Conservation (phyloP, 2,888 invertebrate species). For the Caenorhabditis plicata region DNA sequence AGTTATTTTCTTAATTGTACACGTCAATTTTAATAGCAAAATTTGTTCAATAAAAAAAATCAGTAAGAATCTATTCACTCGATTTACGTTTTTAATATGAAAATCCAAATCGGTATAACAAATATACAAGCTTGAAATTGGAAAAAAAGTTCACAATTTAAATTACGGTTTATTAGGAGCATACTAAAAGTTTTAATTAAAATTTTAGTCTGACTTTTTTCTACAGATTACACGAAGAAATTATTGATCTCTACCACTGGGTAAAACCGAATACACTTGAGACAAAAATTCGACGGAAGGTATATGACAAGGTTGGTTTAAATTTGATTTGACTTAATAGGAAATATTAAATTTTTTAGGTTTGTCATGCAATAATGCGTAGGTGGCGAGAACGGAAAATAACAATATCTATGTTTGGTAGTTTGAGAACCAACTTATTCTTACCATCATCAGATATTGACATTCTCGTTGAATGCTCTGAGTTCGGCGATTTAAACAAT, state of each 20-base stretch:
- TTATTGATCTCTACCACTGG: conserved; percentile 91
- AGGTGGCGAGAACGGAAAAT: conserved; percentile 33
- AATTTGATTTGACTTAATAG: neutral
- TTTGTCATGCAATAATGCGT: conserved; percentile 19
- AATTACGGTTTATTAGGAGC: too few relatives aligned
- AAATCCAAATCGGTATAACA: too few relatives aligned
- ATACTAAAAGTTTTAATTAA: too few relatives aligned
- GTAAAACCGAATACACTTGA: conserved; percentile 91
- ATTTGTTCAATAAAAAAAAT: too few relatives aligned
- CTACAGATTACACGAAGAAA: conserved; percentile 88
- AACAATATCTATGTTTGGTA: conserved; percentile 90
- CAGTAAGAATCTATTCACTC: too few relatives aligned
- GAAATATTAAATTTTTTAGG: conserved; percentile 11
- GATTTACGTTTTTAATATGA: too few relatives aligned
- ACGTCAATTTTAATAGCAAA: too few relatives aligned
- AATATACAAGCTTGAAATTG: too few relatives aligned
- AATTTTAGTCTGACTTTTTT: too few relatives aligned
- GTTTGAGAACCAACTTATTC: conserved; percentile 93
- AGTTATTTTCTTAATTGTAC: too few relatives aligned
- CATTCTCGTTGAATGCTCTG: conserved; percentile 71
- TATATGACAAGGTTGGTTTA: conserved; percentile 78
- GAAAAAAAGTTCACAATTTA: too few relatives aligned
- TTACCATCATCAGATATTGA: conserved; percentile 87
- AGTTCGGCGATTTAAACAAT: conserved; percentile 4
- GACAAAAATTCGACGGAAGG: conserved; percentile 82